Percentiles rank a stretch among this genome's conserved stretches.
Evolutionary conservation across 2,888 invertebrate species (phyloP).

Genomic region (Diaprepes abbreviatus): DNA sequence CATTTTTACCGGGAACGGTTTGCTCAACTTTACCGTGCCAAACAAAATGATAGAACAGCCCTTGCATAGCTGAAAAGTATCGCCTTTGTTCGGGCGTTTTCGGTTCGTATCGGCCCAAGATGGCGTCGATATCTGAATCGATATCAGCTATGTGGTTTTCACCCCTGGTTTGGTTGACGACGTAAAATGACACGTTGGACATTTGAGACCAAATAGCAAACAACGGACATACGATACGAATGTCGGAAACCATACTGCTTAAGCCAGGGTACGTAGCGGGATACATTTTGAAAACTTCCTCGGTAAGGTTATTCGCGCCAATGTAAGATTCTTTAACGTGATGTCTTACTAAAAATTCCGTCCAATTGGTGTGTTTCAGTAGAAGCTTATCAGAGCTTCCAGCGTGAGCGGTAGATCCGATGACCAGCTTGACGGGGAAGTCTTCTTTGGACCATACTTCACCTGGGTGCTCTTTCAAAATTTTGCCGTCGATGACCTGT

Average conservation of each 20-base stretch:
- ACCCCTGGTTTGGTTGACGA: conserved; percentile 77
- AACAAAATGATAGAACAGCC: conserved; percentile 86
- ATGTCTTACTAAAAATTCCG: conserved; percentile 75
- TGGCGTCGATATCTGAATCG: conserved; percentile 81
- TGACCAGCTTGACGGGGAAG: conserved; percentile 71
- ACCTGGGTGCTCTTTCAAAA: conserved; percentile 77
- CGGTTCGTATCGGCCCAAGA: conserved; percentile 77
- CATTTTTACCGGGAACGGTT: conserved; percentile 67
- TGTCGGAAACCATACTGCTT: conserved; percentile 81
- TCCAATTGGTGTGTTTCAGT: conserved; percentile 76
- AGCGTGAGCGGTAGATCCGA: conserved; percentile 83
- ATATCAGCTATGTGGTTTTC: conserved; percentile 66
- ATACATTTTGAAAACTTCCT: conserved; percentile 76
- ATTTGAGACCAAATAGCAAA: conserved; percentile 76
- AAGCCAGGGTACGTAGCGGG: conserved; percentile 77
- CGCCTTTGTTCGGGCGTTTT: conserved; percentile 80
- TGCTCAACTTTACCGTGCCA: conserved; percentile 81
- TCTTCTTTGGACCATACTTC: conserved; percentile 73
- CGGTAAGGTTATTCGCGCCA: conserved; percentile 74
- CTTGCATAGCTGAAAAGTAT: conserved; percentile 84
- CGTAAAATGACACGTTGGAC: conserved; percentile 78
- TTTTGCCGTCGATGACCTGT: conserved; percentile 75
- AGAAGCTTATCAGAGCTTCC: conserved; percentile 75
- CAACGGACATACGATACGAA: conserved; percentile 85
- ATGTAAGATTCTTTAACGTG: conserved; percentile 76